Evolutionary conservation across 37 sponge, comb jelly and placozoan genomes (phyloP).

Genomic region (Hormiphora californensis): DNA sequence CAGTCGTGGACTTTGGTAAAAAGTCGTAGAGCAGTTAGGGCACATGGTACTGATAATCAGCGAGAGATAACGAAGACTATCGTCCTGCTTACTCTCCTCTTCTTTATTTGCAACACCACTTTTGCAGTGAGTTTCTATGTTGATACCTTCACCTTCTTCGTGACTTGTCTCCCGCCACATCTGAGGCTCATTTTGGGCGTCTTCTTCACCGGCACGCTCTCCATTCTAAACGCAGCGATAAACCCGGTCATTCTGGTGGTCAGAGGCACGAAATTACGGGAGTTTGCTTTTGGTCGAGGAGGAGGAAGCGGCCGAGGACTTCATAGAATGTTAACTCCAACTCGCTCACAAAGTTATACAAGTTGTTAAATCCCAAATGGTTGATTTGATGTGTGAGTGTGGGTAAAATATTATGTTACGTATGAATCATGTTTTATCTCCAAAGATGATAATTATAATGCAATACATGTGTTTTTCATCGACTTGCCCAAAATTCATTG

Average conservation of each 20-base stretch:
- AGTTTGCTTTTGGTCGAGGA: background rate
- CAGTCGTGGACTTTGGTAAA: background rate
- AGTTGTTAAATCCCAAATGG: too few species aligned
- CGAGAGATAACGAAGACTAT: conserved; percentile 36
- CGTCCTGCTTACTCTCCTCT: background rate
- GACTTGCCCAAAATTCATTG: too few species aligned
- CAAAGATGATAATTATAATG: too few species aligned
- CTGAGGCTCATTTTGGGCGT: background rate
- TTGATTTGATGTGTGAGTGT: too few species aligned
- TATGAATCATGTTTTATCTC: too few species aligned
- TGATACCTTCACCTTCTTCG: background rate
- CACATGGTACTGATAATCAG: background rate
- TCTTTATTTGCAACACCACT: conserved; percentile 7
- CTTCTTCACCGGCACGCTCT: conserved; percentile 26
- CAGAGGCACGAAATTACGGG: background rate
- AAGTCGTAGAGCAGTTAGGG: background rate
- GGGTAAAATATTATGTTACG: too few species aligned
- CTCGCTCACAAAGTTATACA: too few species aligned
- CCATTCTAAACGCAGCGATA: background rate
- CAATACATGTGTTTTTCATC: too few species aligned
- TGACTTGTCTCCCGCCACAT: background rate
- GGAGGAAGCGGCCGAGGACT: background rate
- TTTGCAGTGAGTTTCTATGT: background rate
- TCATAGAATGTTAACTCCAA: background rate
- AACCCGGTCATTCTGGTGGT: conserved; percentile 36